Conservation (phyloP, 1,140 invertebrate species). For the Hypsibius dujardini region DNA sequence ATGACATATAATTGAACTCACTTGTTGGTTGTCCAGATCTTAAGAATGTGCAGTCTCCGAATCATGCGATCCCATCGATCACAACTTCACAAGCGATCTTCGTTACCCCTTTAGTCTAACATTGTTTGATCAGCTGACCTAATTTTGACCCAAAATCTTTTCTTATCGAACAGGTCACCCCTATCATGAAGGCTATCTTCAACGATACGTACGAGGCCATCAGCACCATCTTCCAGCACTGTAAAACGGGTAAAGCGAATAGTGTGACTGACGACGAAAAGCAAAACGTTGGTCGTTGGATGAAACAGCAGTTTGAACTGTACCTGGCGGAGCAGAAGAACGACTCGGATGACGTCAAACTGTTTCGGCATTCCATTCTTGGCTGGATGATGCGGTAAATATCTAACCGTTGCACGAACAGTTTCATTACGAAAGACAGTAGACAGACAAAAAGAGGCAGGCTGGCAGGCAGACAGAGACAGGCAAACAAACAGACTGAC, state of each 20-base stretch:
- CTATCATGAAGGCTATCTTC: constrained; percentile 9
- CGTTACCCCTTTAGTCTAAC: neutral
- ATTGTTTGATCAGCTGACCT: no score
- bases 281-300: neutral
- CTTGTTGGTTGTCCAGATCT: no score
- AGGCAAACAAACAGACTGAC: no score
- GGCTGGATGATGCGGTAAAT: constrained; percentile 12
- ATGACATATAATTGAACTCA: no score
- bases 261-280: constrained; percentile 14
- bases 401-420: neutral
- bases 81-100: no score
- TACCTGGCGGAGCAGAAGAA: constrained; percentile 20
- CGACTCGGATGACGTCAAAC: constrained; percentile 21
- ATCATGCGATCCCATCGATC: no score
- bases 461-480: neutral
- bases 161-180: neutral
- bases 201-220: constrained; percentile 18
- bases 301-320: constrained; percentile 20
- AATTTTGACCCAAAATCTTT: no score
- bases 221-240: constrained; percentile 13
- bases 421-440: neutral
- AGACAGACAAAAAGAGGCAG: neutral
- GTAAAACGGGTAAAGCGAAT: constrained; percentile 22
- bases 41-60: no score
- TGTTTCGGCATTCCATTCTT: neutral